Base-by-base conservation (phyloP, 2,888 invertebrate species). In the Ditula angustiorana region DNA sequence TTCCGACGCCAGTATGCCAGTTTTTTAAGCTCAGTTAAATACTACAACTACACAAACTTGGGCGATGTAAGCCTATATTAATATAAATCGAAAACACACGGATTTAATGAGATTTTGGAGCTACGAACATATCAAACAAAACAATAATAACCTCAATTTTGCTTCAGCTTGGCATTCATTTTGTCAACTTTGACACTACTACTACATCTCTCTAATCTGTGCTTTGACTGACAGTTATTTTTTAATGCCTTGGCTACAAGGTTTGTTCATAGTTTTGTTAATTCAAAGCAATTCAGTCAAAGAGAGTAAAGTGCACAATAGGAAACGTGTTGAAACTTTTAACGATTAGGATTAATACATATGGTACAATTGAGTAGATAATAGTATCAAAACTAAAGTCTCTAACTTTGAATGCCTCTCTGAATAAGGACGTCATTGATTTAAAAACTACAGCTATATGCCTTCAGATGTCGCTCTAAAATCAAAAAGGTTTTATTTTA, bases 1-100 rank as follows among this genome's bases (percentile, higher is more conserved):
- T 83, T 91, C 90, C 68, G 89, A 85, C 81, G 90, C 91, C 90
- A 91, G 82, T 80, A 75, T 85, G 74, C 71, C 63, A 68, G 65
- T 57, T 69, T 59, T 66, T 41, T 50, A 37, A 62, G 56, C 11
- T 23, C 33, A 46, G 24, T 7, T 24, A 35, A 13, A 4, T 10
- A 37, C 24, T 13, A 41, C 10, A 41, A 41, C n/a, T n/a, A n/a
- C 10, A 41, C 16, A 3, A 19, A n/a, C 19, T 8, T 4, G n/a
- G 10, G 16, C 13, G 16, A 16, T 16, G 7, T 16, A n/a, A 7
- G 3, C 16, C 8, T 16, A 16, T 26, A 26, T 5, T 16, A 16
- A 37, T 37, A 16, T 16, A 19, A 41, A 19, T 2, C 5, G 19
- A 10, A 10, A 19, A 13, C 7, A 16, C n/a, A n/a, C n/a, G n/a